Base-by-base conservation (phyloP, 1,140 invertebrate species). In the Drosophila subobscura region DNA sequence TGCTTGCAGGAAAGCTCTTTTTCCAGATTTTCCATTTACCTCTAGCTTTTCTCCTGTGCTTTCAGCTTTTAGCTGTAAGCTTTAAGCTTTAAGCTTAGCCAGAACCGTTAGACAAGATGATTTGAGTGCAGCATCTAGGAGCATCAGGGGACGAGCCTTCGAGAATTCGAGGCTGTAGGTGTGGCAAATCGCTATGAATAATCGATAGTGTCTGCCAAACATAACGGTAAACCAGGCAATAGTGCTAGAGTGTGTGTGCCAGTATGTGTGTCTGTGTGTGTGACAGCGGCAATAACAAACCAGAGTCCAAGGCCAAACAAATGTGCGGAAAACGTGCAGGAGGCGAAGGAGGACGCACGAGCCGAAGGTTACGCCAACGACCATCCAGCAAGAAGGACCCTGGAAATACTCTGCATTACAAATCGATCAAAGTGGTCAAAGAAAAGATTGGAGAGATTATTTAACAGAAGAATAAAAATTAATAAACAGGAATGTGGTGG, bases 271-370 rank as follows among this genome's bases (percentile, higher is more conserved):
- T 8, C 2, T 33, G 29, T 33, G 29, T 41, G n/a, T 27, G 16
- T 7, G 29, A 52, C 12, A 40, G 50, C 50, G 29, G 37, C 59
- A 37, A 61, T 33, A 56, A 56, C 54, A 55, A 23, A 23, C 41
- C 22, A 6, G 16, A 46, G 14, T 33, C 23, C n/a, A 68, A 67
- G 63, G 65, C 50, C 65, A 67, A 68, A 56, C 66, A 56, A 68
- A 55, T 37, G 22, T 14, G 33, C 49, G 29, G n/a, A 20, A 29
- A 67, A 29, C 20, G 20, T 29, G 29, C 65, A 55, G 5, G 23
- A 41, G 42, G 59, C 46, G 22, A 8, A 40, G 42, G 52, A 49
- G 22, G 8, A 14, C 16, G 29, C 2, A 42, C 23, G 52, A 47
- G 47, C 14, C 25, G 29, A 58, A 58, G 56, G 56, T 49, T 49